Conservation (phyloP, 2,888 invertebrate species). For the Loripinus fragilis region DNA sequence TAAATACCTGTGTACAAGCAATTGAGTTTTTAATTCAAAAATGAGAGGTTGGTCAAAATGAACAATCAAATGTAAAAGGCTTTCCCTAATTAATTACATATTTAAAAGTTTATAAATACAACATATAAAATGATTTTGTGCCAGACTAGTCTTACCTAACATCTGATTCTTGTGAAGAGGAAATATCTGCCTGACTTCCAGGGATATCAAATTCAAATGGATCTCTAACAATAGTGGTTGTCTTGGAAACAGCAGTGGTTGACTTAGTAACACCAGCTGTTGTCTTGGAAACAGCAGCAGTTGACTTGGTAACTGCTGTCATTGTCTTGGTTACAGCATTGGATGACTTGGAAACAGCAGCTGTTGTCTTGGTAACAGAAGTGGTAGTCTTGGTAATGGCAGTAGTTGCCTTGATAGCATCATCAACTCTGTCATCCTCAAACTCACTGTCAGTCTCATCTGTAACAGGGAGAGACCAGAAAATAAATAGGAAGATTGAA, state of each 20-base stretch:
- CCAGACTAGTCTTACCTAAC: conserved; percentile 45
- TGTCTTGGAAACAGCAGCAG: not conserved
- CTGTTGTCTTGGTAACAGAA: not conserved
- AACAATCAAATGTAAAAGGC: too few relatives aligned
- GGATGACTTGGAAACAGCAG: not conserved
- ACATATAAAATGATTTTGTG: too few relatives aligned
- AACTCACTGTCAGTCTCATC: conserved; percentile 78
- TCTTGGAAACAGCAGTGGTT: not conserved
- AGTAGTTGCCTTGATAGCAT: not conserved
- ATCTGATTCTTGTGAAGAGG: conserved; percentile 60
- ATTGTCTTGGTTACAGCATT: not conserved
- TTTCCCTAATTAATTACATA: too few relatives aligned
- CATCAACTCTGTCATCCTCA: conserved; percentile 48
- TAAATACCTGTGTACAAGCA: too few relatives aligned
- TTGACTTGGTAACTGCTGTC: not conserved
- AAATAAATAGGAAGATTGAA: too few relatives aligned
- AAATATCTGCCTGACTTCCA: conserved; percentile 40
- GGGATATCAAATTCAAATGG: not conserved
- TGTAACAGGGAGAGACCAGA: conserved; percentile 24
- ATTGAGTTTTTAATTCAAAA: too few relatives aligned
- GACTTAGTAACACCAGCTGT: not conserved
- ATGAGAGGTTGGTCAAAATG: too few relatives aligned
- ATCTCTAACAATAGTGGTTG: not conserved
- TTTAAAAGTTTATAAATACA: too few relatives aligned
- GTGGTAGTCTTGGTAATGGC: not conserved